Evolutionary conservation across 2,888 invertebrate species (phyloP), one percentile per base, ranked within the genome.

Genomic region (Plebejus argus): DNA sequence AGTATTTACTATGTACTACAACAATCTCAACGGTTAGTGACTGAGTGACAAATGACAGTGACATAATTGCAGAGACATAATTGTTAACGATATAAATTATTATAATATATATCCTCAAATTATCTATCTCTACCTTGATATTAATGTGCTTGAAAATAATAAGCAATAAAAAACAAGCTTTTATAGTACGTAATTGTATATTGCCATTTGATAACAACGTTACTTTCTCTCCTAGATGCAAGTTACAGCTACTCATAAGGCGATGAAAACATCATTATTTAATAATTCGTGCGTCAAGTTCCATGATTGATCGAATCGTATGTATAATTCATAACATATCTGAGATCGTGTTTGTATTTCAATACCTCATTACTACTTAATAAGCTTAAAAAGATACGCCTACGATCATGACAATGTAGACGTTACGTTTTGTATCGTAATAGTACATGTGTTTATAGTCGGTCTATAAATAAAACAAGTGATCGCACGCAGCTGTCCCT

Each of bases 401-500:
- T 49, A 74, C 74, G 53, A 3, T 18, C 23, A 53, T 39, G 72
- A 74, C 74, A 49, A 74, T 23, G 53, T 53, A 74, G 12, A 23
- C 49, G 28, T 74, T 74, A 74, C 49, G 74, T 74, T 74, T 15
- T 20, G 28, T 45, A 71, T 39, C 58, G 70, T 77, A 77, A 72
- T 76, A 77, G 39, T 72, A 76, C 79, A 79, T 79, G 77, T 80
- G 79, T 79, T 79, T 79, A 76, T 74, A 39, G 49, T 72, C 56
- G 74, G 76, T 35, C 78, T 86, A 87, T 84, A 87, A 87, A 87
- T 87, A 85, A 82, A 80, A 80, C 79, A 78, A 78, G 76, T 81
- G 78, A 80, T 81, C 83, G 79, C 82, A 83, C 82, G 84, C 85
- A 83, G 82, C 82, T 82, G 84, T 79, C 81, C 78, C 78, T 80